phyloP scores from a whole-genome alignment of 2,888 invertebrate species.

The Hypsopygia costalis region DNA sequence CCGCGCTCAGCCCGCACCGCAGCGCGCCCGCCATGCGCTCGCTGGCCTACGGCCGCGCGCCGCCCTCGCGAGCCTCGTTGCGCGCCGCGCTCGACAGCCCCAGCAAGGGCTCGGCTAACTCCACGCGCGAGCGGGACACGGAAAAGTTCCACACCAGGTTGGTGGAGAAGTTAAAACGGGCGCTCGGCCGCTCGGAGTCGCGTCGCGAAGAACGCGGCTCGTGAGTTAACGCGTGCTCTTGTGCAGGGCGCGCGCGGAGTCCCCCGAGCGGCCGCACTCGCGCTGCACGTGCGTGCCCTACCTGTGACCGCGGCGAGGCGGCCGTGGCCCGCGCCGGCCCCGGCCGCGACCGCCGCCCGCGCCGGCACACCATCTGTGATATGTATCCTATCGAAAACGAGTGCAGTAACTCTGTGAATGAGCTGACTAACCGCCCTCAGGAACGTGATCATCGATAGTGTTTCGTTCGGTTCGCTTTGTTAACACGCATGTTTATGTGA shows the following conservation, averaged over 20 bases:
- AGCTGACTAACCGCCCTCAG: slow-evolving; percentile 39
- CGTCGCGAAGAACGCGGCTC: slow-evolving; percentile 72
- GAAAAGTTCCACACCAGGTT: slow-evolving; percentile 91
- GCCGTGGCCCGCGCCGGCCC: slow-evolving; percentile 13
- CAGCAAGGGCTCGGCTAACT: slow-evolving; percentile 83
- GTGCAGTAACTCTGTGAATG: slow-evolving; percentile 17
- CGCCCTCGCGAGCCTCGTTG: slow-evolving; percentile 81
- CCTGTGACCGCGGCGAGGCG: slow-evolving; percentile 47
- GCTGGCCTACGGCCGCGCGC: slow-evolving; percentile 75
- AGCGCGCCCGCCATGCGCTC: slow-evolving; percentile 84
- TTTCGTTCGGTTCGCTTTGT: slow-evolving; percentile 24
- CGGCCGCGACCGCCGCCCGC: slow-evolving; percentile 29
- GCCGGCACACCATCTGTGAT: slow-evolving; percentile 67
- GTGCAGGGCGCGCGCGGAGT: slow-evolving; percentile 72
- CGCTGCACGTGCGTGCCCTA: slow-evolving; percentile 74
- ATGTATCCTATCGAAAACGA: slow-evolving; percentile 53
- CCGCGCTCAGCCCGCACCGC: slow-evolving; percentile 79
- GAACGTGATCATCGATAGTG: slow-evolving; percentile 51
- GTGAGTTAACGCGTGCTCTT: slow-evolving; percentile 78
- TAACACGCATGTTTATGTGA: slow-evolving; percentile 7
- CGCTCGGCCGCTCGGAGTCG: slow-evolving; percentile 81
- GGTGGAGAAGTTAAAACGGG: slow-evolving; percentile 88
- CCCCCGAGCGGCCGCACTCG: slow-evolving; percentile 57
- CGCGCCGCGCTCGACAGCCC: slow-evolving; percentile 83
- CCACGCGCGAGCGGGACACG: slow-evolving; percentile 76